phyloP scores from a whole-genome alignment of 2,888 invertebrate species.

The Oxystoma pomonae region DNA sequence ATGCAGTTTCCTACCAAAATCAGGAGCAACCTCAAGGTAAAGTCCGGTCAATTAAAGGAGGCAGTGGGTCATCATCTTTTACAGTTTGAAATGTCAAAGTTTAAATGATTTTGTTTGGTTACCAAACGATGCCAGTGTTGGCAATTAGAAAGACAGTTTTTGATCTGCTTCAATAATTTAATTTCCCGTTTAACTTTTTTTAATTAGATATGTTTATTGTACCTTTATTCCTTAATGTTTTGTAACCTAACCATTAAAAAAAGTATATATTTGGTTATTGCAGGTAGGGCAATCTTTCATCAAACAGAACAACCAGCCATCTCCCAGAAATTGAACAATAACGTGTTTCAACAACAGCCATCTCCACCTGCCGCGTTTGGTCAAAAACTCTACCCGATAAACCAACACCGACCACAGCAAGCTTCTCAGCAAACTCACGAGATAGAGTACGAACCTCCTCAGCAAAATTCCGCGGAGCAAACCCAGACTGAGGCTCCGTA shows the following conservation, averaged over 20 bases:
- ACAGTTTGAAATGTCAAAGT: too few relatives aligned
- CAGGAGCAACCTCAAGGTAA: not conserved
- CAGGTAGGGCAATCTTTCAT: not conserved
- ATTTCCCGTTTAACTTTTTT: too few relatives aligned
- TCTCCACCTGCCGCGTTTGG: not conserved
- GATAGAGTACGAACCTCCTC: constrained; percentile 1
- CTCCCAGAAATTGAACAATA: not conserved
- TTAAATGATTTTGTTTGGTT: too few relatives aligned
- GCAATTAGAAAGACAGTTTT: too few relatives aligned
- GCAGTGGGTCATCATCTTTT: too few relatives aligned
- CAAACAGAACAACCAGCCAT: not conserved
- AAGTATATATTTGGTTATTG: too few relatives aligned
- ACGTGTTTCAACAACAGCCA: not conserved
- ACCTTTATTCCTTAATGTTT: too few relatives aligned
- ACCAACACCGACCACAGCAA: constrained; percentile 5
- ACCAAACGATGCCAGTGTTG: too few relatives aligned
- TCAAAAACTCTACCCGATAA: not conserved
- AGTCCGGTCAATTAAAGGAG: not conserved
- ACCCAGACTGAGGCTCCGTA: constrained; percentile 10
- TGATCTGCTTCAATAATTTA: too few relatives aligned
- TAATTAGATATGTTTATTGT: too few relatives aligned
- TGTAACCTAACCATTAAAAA: too few relatives aligned
- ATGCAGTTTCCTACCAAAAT: not conserved
- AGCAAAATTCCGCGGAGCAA: constrained; percentile 17
- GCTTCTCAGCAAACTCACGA: not conserved